Percentiles rank a stretch among this genome's conserved stretches.
phyloP scores from a whole-genome alignment of 2,797 vertebrate species.

The Ciconia nigra region DNA sequence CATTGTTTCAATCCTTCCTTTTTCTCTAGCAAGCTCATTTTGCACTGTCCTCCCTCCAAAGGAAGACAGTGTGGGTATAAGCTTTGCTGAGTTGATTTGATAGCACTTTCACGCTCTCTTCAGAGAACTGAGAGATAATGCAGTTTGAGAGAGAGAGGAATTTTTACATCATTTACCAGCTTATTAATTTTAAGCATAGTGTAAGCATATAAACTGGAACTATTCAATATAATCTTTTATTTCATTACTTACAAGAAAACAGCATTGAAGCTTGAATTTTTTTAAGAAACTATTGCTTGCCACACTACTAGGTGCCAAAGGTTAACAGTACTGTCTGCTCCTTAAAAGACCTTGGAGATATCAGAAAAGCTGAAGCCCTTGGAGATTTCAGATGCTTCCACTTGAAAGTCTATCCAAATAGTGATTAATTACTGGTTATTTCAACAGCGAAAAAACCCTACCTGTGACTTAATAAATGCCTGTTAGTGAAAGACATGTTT shows the following conservation, averaged over 20 bases:
- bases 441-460: neutral
- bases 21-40: neutral
- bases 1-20: neutral
- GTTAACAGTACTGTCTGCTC: neutral
- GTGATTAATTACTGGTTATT: slow-evolving; percentile 43
- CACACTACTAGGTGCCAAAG: neutral
- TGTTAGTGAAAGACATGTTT: neutral
- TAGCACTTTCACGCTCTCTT: neutral
- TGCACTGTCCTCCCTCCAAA: neutral
- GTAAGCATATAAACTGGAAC: neutral
- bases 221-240: neutral
- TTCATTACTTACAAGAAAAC: neutral
- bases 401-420: slow-evolving; percentile 12
- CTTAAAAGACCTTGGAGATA: neutral
- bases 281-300: neutral
- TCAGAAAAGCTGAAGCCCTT: slow-evolving; percentile 10
- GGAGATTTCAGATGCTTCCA: slow-evolving; percentile 11
- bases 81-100: neutral
- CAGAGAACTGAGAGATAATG: neutral
- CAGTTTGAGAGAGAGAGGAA: neutral
- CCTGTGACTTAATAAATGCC: slow-evolving; percentile 7
- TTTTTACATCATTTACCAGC: neutral
- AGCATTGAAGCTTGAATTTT: neutral
- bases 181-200: neutral
- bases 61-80: neutral